phyloP scores from a whole-genome alignment of 2,113 vertebrate species.

The Laterallus jamaicensis region DNA sequence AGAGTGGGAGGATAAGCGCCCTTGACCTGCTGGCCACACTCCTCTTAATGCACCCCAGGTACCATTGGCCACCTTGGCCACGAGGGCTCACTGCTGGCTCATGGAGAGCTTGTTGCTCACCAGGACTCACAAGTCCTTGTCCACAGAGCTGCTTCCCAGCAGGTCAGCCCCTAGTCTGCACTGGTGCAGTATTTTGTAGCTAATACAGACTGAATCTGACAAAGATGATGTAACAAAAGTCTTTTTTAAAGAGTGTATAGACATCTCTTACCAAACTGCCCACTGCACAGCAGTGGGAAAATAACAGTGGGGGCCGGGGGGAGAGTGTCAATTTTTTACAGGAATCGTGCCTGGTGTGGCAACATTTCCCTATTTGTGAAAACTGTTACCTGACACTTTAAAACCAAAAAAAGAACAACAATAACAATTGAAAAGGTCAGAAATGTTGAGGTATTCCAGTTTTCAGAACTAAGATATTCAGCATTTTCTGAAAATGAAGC shows the following conservation, averaged over 20 bases:
- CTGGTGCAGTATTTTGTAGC: too few relatives aligned
- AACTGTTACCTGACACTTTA: not conserved
- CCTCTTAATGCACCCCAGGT: too few relatives aligned
- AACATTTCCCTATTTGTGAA: not conserved
- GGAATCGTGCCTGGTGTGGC: not conserved
- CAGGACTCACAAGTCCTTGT: too few relatives aligned
- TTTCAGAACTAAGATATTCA: not conserved
- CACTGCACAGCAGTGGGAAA: not conserved
- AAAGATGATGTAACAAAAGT: accelerated
- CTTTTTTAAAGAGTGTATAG: not conserved
- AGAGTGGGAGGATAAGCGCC: too few relatives aligned
- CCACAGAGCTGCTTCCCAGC: too few relatives aligned
- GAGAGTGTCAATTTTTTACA: not conserved
- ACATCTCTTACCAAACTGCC: not conserved
- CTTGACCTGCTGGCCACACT: too few relatives aligned
- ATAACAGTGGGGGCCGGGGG: too few relatives aligned
- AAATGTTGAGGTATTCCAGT: not conserved
- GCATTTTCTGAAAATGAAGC: not conserved
- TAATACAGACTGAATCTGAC: not conserved
- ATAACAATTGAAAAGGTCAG: too few relatives aligned
- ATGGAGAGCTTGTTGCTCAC: too few relatives aligned
- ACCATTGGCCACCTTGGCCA: too few relatives aligned
- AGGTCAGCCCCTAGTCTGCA: too few relatives aligned
- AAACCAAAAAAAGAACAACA: not conserved
- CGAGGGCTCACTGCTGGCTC: too few relatives aligned